Conservation (phyloP, 2,113 vertebrate genomes). For the Carollia perspicillata region DNA sequence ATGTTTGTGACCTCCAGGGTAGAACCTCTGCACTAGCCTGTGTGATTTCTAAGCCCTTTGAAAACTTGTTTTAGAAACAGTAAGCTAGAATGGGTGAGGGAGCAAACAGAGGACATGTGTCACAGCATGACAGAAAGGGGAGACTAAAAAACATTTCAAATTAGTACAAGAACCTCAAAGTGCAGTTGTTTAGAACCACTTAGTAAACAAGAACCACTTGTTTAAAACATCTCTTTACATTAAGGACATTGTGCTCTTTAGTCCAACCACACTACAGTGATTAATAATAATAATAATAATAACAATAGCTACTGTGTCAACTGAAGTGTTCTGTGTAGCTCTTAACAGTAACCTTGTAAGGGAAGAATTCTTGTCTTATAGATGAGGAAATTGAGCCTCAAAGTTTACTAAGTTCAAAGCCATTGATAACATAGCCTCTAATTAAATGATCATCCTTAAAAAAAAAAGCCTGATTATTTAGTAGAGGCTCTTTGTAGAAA, state of each 20-base stretch:
- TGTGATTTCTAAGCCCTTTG: background rate
- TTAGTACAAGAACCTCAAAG: background rate
- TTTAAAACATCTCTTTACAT: background rate
- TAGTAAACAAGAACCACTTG: no score
- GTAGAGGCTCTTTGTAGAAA: background rate
- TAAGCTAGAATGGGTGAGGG: background rate
- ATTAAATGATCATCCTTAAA: background rate
- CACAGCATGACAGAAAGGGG: background rate
- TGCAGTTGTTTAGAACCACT: background rate
- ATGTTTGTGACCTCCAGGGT: background rate
- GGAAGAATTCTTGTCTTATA: slow-evolving; percentile 16
- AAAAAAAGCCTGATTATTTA: background rate
- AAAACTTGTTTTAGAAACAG: background rate
- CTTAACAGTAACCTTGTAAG: slow-evolving; percentile 17
- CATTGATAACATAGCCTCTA: background rate
- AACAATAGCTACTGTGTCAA: background rate
- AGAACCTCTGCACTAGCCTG: background rate
- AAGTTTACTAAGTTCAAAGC: background rate
- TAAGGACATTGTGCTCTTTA: background rate
- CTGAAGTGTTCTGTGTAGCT: background rate
- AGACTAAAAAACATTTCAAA: background rate
- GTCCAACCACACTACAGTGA: background rate
- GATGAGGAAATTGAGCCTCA: slow-evolving; percentile 30
- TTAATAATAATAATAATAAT: background rate
- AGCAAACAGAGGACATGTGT: background rate